These are phyloP conservation scores for Trisateles emortualis DNA, from an alignment of 2,888 invertebrate species.

Conservation along the genomic window DNA sequence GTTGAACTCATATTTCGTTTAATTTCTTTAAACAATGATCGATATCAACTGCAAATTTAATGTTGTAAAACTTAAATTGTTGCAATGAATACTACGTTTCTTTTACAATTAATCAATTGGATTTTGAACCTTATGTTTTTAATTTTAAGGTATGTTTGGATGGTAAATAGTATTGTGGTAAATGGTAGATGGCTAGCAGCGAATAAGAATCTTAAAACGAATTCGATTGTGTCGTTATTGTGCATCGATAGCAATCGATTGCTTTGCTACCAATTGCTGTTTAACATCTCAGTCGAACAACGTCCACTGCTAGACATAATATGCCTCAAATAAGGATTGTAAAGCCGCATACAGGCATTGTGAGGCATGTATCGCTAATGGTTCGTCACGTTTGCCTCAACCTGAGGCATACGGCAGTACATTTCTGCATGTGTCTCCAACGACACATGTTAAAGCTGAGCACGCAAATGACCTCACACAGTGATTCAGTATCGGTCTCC, in stretches of 20 bases:
- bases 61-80: conserved; percentile 63
- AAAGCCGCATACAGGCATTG: no score
- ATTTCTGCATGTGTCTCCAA: no score
- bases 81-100: conserved; percentile 54
- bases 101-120: conserved; percentile 3
- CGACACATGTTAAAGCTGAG: no score
- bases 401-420: no score
- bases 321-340: no score
- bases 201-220: conserved; percentile 49
- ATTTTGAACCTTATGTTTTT: conserved; percentile 40
- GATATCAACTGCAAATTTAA: conserved; percentile 36
- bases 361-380: no score
- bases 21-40: conserved; percentile 18
- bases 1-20: conserved; percentile 34
- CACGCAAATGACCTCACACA: no score
- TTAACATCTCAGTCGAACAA: no score
- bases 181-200: conserved; percentile 46
- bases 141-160: conserved; percentile 32
- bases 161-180: conserved; percentile 50
- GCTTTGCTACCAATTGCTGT: conserved; percentile 28
- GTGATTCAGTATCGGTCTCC: no score
- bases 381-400: no score
- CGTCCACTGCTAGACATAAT: no score
- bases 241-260: conserved; percentile 24
- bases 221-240: conserved; percentile 37